Base-by-base conservation (phyloP, 2,888 invertebrate genomes). In the Yponomeuta malinellus region DNA sequence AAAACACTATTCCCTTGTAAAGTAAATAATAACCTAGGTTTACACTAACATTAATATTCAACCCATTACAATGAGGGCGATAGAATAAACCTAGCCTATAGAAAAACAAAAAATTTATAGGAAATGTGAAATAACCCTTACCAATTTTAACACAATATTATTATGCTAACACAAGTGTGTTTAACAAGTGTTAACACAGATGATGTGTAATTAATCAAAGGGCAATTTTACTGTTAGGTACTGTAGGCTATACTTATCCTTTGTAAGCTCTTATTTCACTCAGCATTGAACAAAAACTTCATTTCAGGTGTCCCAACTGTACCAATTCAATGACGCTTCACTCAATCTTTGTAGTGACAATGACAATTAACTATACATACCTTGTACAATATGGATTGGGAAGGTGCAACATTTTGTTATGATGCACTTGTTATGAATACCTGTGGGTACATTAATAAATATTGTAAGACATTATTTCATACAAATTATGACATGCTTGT, bases 381-480 rank as follows among this genome's bases (percentile, higher is more conserved):
- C 52, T 59, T 59, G 52, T 59, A 59, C 8, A 15, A 59, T 59
- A 59, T 59, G 52, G 52, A 8, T 59, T 5, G 15, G 12, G 12
- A 59, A 6, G 52, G 52, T 59, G 52, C 52, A 59, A 43, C 52
- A 59, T 59, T 59, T 59, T 15, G 12, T 15, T 59, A 59, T 59
- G 15, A 15, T 59, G 52, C 52, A 15, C 52, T 59, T 65, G 33
- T 31, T 31, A 65, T 29, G 3, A 59, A 65, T 65, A 65, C 65
- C 65, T 64, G 10, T 65, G 29, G 52, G 33, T 65, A 65, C 65
- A 65, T 33, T 10, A 12, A 65, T 65, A 65, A 65, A 65, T 33
- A 29, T 43, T 43, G 8, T 8, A 43, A 8, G 43, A 43, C 43
- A 43, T 43, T 12, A 31, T 65, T 31, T 65, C 10, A 0, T 29